Base-by-base conservation (phyloP, 2,113 vertebrate species). In the Perca flavescens region DNA sequence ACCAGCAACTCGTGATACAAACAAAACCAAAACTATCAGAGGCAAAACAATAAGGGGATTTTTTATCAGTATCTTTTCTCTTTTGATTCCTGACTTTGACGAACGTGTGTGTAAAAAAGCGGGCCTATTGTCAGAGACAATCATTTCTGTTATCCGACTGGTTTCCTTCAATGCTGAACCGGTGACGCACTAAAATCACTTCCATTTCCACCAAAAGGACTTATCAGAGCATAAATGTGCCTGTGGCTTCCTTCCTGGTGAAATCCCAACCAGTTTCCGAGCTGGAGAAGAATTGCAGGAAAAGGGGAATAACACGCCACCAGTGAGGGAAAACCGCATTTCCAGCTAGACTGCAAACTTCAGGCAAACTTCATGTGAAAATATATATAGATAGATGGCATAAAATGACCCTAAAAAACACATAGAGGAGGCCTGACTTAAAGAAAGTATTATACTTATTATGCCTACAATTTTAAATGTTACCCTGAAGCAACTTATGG, bases 231-330 rank as follows among this genome's bases (percentile, higher is more conserved):
- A 88, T 81, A 93, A 95, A 94, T 76, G 83, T 22, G 58, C 84
- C 80, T 21, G 82, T 82, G 83, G 83, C 86, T 95, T 95, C 95
- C 95, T 96, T 95, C 95, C 95, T 95, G 90, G 70, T 75, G 73
- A 53, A 80, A 91, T 77, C 91, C 89, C 81, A 86, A 83, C 89
- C 77, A 67, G 87, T 87, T 90, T 93, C 88, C 81, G 83, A 25
- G 71, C 80, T 82, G 78, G 58, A 92, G 89, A 94, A 94, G 94
- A 95, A 95, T 94, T 17, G 87, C 92, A 95, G 95, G 95, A 95
- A 95, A 90, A 89, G 82, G 86, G 75, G 79, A 88, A 92, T 82
- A 83, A 81, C 84, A 82, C 10, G 28, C 64, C 54, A 66, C 84
- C 83, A 86, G 79, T 78, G 64, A 84, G 89, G 19, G 86, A 93